Evolutionary conservation across 2,888 invertebrate species (phyloP).

Genomic region (Acholoe squamosa): DNA sequence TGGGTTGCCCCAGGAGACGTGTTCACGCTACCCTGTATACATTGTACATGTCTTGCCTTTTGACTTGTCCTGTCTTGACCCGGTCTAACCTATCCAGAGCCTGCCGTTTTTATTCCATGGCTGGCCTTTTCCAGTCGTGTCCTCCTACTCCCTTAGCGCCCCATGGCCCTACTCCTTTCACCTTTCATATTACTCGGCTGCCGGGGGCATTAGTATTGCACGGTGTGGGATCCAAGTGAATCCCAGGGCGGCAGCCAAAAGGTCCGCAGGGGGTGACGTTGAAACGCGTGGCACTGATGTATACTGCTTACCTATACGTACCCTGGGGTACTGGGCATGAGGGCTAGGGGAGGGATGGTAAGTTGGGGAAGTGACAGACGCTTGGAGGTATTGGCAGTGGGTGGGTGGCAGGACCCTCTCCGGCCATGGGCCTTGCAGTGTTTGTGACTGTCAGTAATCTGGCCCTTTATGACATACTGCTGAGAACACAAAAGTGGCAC

Average conservation of each 20-base stretch:
- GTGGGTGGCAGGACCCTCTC: not conserved
- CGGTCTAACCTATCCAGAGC: too few species aligned
- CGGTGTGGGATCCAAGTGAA: not conserved
- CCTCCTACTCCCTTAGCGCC: too few species aligned
- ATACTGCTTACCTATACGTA: not conserved
- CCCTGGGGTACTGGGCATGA: not conserved
- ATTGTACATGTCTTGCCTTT: too few species aligned
- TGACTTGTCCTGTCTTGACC: too few species aligned
- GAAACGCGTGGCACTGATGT: constrained; percentile 17
- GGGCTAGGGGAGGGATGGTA: not conserved
- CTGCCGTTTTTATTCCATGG: too few species aligned
- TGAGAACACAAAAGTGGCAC: constrained; percentile 20
- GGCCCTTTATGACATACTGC: not conserved
- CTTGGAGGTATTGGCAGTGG: not conserved
- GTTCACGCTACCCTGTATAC: too few species aligned
- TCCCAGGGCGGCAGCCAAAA: not conserved
- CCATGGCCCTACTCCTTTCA: too few species aligned
- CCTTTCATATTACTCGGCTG: too few species aligned
- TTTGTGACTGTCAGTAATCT: constrained; percentile 10
- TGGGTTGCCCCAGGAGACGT: too few species aligned
- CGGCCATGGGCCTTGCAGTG: not conserved
- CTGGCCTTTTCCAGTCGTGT: too few species aligned
- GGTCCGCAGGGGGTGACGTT: not conserved
- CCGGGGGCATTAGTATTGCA: too few species aligned
- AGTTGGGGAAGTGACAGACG: not conserved